Conservation (phyloP, 2,113 vertebrate genomes). For the Tachysurus fulvidraco region DNA sequence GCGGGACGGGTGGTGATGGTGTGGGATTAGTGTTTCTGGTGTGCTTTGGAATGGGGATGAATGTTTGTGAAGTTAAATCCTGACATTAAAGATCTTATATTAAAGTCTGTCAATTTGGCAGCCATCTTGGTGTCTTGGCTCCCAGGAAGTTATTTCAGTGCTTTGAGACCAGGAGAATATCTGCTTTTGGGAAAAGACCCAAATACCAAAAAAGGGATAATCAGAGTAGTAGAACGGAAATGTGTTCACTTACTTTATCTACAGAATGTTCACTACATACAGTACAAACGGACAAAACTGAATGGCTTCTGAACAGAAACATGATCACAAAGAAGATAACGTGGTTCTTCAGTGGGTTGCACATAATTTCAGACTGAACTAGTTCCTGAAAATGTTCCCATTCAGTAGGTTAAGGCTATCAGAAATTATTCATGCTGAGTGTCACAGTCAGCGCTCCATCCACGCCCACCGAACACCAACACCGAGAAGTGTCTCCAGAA, state of each 20-base stretch:
- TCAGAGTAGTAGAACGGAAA: background rate
- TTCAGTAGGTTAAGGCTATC: background rate
- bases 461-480: too few relatives aligned
- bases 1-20: background rate
- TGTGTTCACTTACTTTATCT: background rate
- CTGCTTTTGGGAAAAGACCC: background rate
- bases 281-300: too few relatives aligned
- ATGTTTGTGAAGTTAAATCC: background rate
- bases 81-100: background rate
- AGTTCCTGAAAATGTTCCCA: background rate
- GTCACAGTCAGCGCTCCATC: too few relatives aligned
- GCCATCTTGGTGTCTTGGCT: background rate
- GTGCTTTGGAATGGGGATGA: background rate
- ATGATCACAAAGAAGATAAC: background rate
- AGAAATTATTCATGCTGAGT: background rate
- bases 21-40: background rate
- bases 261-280: background rate
- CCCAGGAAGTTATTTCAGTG: background rate
- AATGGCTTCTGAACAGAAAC: background rate
- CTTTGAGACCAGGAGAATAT: background rate
- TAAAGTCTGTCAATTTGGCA: background rate
- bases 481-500: too few relatives aligned
- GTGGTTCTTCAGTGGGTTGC: background rate
- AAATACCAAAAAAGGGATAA: background rate
- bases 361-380: background rate